Evolutionary conservation across 1,140 invertebrate species (phyloP).

Genomic region (Oppia nitens): DNA sequence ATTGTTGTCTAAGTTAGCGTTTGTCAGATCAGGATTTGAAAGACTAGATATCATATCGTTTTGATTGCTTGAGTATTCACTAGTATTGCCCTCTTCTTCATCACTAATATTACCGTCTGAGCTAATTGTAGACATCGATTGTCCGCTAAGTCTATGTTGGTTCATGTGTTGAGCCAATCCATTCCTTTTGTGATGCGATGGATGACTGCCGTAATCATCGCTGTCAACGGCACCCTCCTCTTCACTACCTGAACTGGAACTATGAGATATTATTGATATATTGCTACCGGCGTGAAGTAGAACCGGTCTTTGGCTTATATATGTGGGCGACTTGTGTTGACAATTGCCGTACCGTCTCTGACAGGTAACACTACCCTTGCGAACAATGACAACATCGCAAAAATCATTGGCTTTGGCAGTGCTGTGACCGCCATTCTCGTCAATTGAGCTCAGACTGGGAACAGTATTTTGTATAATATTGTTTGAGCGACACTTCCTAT

Average conservation of each 20-base stretch:
- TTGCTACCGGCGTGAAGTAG: not conserved
- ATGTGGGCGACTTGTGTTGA: not conserved
- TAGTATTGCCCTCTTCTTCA: not conserved
- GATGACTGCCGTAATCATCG: not conserved
- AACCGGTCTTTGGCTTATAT: not conserved
- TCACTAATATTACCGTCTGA: not conserved
- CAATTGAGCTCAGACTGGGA: slow-evolving; percentile 10
- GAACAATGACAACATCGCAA: not conserved
- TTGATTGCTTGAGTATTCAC: not conserved
- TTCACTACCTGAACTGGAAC: not conserved
- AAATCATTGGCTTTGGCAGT: not conserved
- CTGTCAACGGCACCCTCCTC: not conserved
- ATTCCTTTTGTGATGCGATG: not conserved
- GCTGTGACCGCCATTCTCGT: slow-evolving; percentile 5
- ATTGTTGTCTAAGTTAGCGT: not conserved
- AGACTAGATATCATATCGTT: not conserved
- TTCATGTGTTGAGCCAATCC: not conserved
- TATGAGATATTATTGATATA: not conserved
- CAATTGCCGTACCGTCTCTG: not conserved
- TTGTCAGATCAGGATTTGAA: not conserved
- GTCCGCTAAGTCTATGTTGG: not conserved
- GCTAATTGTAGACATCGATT: not conserved
- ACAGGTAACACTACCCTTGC: not conserved
- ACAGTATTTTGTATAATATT: slow-evolving; percentile 3
- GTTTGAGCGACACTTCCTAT: slow-evolving; percentile 1